Evolutionary conservation across 2,888 invertebrate species (phyloP).

Genomic region (Punctoribates punctum): DNA sequence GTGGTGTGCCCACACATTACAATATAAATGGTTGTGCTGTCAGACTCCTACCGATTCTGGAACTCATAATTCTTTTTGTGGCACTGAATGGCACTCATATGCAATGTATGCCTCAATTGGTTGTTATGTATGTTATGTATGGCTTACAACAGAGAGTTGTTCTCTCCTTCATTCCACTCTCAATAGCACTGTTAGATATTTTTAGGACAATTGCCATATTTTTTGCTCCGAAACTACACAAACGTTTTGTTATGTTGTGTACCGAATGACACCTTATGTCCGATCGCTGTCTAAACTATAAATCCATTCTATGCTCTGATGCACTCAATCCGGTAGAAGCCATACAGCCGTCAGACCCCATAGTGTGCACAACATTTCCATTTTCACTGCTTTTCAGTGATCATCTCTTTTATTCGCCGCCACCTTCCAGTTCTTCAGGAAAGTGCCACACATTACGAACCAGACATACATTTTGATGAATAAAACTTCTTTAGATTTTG

Average conservation of each 20-base stretch:
- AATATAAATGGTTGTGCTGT: constrained; percentile 11
- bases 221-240: not conserved
- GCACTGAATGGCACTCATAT: not conserved
- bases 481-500: too few relatives aligned
- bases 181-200: not conserved
- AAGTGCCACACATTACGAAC: constrained; percentile 22
- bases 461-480: too few relatives aligned
- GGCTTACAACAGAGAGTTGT: not conserved
- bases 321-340: constrained; percentile 7
- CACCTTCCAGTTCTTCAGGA: not conserved
- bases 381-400: not conserved
- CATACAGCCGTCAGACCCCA: constrained; percentile 11
- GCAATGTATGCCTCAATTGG: not conserved
- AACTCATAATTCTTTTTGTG: not conserved
- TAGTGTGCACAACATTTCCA: constrained; percentile 12
- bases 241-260: not conserved
- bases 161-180: not conserved
- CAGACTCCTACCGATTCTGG: constrained; percentile 11
- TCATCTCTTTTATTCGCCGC: constrained; percentile 3
- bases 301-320: constrained; percentile 10
- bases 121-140: constrained; percentile 16
- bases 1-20: not conserved
- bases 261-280: constrained; percentile 23
- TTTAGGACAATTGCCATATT: not conserved
- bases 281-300: not conserved